A percentile compares a stretch with the other conserved stretches of the same genome.
phyloP scores from a whole-genome alignment of 2,888 invertebrate genomes.

The Podabrus alpinus region DNA sequence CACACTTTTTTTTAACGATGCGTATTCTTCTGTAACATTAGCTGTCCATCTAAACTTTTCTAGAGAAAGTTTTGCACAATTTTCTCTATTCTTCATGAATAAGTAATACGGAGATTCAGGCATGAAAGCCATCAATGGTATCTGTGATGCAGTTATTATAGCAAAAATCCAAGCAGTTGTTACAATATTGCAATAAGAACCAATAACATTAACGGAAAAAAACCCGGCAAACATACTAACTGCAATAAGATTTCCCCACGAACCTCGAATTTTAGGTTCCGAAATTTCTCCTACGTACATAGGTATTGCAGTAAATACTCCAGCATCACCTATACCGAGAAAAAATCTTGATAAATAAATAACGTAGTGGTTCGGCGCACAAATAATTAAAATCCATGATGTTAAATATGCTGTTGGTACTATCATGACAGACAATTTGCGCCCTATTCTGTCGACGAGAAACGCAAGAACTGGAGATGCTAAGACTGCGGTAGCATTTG shows the following conservation, averaged over 20 bases:
- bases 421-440: slow-evolving; percentile 39
- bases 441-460: slow-evolving; percentile 41
- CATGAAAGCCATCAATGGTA: slow-evolving; percentile 52
- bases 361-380: background rate
- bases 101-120: slow-evolving; percentile 60
- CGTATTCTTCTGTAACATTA: slow-evolving; percentile 40
- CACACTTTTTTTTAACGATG: slow-evolving; percentile 40
- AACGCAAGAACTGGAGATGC: slow-evolving; percentile 40
- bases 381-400: slow-evolving; percentile 1
- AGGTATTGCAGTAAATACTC: slow-evolving; percentile 41
- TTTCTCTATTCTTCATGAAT: slow-evolving; percentile 39
- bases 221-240: slow-evolving; percentile 40
- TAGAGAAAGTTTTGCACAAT: slow-evolving; percentile 40
- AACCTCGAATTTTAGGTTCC: slow-evolving; percentile 44
- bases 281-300: slow-evolving; percentile 46
- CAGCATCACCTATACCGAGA: slow-evolving; percentile 42
- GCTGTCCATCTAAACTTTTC: slow-evolving; percentile 36
- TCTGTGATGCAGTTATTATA: background rate
- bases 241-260: slow-evolving; percentile 44
- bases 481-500: slow-evolving; percentile 40
- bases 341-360: slow-evolving; percentile 43
- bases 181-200: slow-evolving; percentile 37
- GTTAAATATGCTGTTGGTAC: slow-evolving; percentile 29
- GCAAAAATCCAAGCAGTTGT: slow-evolving; percentile 7
- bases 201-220: slow-evolving; percentile 57